phyloP scores from a whole-genome alignment of 2,888 invertebrate genomes.

The Oligia strigilis region DNA sequence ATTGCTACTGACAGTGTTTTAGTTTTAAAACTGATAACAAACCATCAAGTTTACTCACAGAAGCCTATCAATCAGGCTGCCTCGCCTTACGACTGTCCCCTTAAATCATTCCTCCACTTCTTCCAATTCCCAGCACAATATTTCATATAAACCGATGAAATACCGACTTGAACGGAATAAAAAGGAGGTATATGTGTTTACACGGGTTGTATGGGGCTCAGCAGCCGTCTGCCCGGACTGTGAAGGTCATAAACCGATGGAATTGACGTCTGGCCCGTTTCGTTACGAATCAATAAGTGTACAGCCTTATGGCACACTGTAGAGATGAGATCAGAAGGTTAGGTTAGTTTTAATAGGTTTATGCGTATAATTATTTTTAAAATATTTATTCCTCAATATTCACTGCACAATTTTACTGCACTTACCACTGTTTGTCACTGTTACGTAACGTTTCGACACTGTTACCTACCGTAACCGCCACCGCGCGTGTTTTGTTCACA shows the following conservation, averaged over 20 bases:
- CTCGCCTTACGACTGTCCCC: not conserved
- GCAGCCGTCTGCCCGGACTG: conserved; percentile 50
- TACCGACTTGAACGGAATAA: conserved; percentile 37
- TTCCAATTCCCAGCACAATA: conserved; percentile 23
- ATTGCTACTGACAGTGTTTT: not conserved
- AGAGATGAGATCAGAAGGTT: conserved; percentile 17
- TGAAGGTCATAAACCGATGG: conserved; percentile 61
- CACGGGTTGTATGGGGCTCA: conserved; percentile 45
- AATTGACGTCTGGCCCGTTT: conserved; percentile 62
- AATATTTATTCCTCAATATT: too few relatives aligned
- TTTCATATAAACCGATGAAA: conserved; percentile 43
- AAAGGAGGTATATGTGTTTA: conserved; percentile 52
- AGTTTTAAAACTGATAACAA: not conserved
- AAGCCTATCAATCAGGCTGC: conserved; percentile 6
- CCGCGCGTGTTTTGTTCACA: too few relatives aligned
- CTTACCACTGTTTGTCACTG: too few relatives aligned
- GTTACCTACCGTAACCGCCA: too few relatives aligned
- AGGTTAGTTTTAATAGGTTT: too few relatives aligned
- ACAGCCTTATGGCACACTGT: conserved; percentile 28
- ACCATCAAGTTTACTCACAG: not conserved
- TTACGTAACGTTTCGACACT: too few relatives aligned
- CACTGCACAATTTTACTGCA: too few relatives aligned
- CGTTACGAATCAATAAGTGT: conserved; percentile 63
- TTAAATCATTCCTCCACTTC: not conserved
- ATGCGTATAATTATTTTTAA: too few relatives aligned